Percentiles rank a stretch among this genome's conserved stretches.
These are phyloP conservation scores for Melinaea marsaeus DNA, from an alignment of 2,888 invertebrate genomes.

Conservation along the genomic window DNA sequence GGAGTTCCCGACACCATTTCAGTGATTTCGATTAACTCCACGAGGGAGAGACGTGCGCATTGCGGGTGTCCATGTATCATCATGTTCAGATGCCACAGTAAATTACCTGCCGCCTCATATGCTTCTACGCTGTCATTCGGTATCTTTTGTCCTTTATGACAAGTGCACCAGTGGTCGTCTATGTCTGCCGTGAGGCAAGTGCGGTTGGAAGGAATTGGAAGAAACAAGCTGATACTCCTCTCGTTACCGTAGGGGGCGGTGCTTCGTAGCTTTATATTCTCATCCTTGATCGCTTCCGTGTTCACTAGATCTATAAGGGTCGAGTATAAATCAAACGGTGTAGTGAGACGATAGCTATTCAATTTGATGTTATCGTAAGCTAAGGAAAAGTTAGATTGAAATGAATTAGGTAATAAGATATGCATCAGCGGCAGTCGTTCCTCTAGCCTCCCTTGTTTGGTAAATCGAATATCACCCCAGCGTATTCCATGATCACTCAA, in stretches of 20 bases:
- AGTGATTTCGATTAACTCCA: constrained; percentile 81
- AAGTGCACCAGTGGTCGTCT: constrained; percentile 92
- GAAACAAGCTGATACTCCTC: constrained; percentile 86
- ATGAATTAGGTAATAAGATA: constrained; percentile 84
- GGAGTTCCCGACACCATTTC: constrained; percentile 72
- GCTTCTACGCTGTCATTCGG: constrained; percentile 74
- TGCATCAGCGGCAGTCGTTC: constrained; percentile 91
- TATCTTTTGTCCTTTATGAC: constrained; percentile 82
- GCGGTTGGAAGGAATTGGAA: constrained; percentile 82
- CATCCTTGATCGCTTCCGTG: constrained; percentile 61
- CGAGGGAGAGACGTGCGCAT: constrained; percentile 81
- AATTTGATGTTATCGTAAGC: constrained; percentile 80
- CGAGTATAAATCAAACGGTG: constrained; percentile 89
- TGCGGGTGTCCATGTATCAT: constrained; percentile 78
- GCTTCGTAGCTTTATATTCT: constrained; percentile 55
- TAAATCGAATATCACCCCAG: constrained; percentile 89
- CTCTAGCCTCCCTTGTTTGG: constrained; percentile 91
- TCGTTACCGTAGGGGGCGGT: constrained; percentile 55
- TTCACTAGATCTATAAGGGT: constrained; percentile 84
- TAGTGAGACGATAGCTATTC: constrained; percentile 86
- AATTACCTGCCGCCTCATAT: constrained; percentile 76
- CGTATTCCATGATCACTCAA: constrained; percentile 95
- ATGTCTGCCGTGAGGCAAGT: constrained; percentile 89
- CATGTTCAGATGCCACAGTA: constrained; percentile 82
- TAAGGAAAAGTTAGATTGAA: constrained; percentile 78